Percentiles rank a stretch among this genome's conserved stretches.
These are phyloP conservation scores for Pagrus major DNA, from an alignment of 2,113 vertebrate genomes.

Conservation along the genomic window DNA sequence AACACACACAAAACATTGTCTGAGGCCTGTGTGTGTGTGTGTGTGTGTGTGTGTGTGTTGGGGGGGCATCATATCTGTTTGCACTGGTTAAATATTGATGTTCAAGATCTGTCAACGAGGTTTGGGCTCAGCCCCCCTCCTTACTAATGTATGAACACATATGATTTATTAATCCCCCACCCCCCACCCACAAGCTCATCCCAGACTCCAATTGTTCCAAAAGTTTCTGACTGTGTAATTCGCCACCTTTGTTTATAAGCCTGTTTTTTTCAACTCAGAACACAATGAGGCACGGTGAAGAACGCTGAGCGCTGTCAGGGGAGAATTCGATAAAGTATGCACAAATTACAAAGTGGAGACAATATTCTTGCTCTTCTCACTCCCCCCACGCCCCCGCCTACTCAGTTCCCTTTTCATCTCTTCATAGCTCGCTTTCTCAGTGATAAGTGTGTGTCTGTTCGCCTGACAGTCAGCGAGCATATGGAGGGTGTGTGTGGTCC, in stretches of 20 bases:
- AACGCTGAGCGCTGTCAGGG: constrained; percentile 62
- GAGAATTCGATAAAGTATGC: constrained; percentile 74
- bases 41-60: no score
- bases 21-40: constrained; percentile 28
- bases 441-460: constrained; percentile 53
- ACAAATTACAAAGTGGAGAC: constrained; percentile 75
- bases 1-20: background rate
- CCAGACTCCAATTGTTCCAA: constrained; percentile 66
- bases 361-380: constrained; percentile 43
- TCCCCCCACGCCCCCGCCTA: constrained; percentile 11
- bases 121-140: constrained; percentile 59
- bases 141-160: constrained; percentile 83
- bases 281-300: constrained; percentile 62
- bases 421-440: constrained; percentile 44
- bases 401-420: constrained; percentile 66
- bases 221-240: constrained; percentile 74
- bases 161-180: constrained; percentile 81
- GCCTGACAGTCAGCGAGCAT: constrained; percentile 70
- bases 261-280: constrained; percentile 60
- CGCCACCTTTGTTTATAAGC: constrained; percentile 75
- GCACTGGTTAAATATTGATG: constrained; percentile 81
- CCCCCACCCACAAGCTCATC: constrained; percentile 54
- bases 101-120: constrained; percentile 65
- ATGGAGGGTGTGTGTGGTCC: constrained; percentile 74
- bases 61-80: constrained; percentile 69